Evolutionary conservation across 2,888 invertebrate species (phyloP), one percentile per base, ranked within the genome.

Genomic region (Stenotaenia linearis): DNA sequence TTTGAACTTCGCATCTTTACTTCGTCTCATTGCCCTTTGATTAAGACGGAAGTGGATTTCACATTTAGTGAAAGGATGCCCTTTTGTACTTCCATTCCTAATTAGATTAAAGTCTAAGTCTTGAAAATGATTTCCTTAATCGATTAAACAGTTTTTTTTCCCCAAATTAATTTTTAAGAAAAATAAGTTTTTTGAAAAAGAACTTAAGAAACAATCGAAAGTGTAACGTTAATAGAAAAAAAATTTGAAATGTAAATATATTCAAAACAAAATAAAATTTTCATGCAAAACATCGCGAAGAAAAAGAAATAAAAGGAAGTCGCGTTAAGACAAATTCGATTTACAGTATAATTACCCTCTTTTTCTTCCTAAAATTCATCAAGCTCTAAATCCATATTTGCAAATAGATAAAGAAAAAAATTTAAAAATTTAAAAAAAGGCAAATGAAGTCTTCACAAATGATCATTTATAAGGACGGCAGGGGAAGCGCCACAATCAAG

Each of bases 401-500:
- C 61, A 61, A 61, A 61, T 61, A 61, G 61, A 61, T 61, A 61
- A 61, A 61, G 61, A 61, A 61, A 61, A 45, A 45, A n/a, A n/a
- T n/a, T n/a, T n/a, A n/a, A 18, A 45, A 45, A 45, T n/a, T 18
- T 45, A 18, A 45, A 45, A 45, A 45, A 45, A 45, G n/a, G 56
- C 56, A 56, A 61, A 61, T 61, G 61, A 61, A 61, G 61, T 61
- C 61, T 61, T 61, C 61, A 61, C 61, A 61, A 61, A 61, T 61
- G 61, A 61, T 61, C 61, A 61, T 61, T 61, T 61, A 61, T 61
- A 61, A 61, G 61, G 61, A 61, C 28, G 61, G 25, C 28, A 15
- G 61, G 61, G 61, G 61, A 45, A 23, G 61, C 61, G 6, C 61
- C 61, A 61, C 61, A 61, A 61, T 61, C 61, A 61, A 61, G 61